Evolutionary conservation across 2,113 vertebrate genomes (phyloP), one percentile per base, ranked within the genome.

Genomic region (Gallinago paraguaiae): DNA sequence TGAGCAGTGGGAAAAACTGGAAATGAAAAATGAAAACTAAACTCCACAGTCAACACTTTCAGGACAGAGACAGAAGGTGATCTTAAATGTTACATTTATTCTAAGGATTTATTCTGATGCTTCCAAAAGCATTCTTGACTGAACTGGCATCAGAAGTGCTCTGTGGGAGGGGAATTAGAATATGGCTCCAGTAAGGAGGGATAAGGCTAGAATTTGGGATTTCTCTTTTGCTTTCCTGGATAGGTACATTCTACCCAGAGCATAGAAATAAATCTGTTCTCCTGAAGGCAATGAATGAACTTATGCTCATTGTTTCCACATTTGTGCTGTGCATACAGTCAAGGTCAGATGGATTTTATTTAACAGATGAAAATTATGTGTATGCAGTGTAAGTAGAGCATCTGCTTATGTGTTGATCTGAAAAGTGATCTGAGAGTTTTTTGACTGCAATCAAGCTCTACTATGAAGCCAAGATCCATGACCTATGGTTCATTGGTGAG

Each of bases 331-430:
- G 31, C 22, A 48, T 1, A 5, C 11, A 75, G 37, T 71, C 65
- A 92, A 94, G 72, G 86, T 93, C 74, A 90, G 48, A 71, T 33
- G 23, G 53, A 59, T 90, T 94, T 93, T 93, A 39, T 78, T 90
- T 90, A 90, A 90, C 45, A 86, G 48, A 83, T 56, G 5, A 79
- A 85, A 86, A 93, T 64, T 79, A 69, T 46, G 22, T 19, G 8
- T 56, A 67, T 84, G 64, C 61, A 57, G 39, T 64, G n/a, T 48
- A 92, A 84, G 27, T 71, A 88, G 41, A 56, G 13, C 1, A 1
- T 88, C 31, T 90, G n/a, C 37, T 86, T 82, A 46, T 61, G 25
- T 72, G 76, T 88, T 95, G 72, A 27, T 92, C 72, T 82, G 43
- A 81, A 88, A 92, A 86, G 60, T 25, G 63, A 86, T 75, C 46